These are phyloP conservation scores for Syrphus vitripennis DNA, from an alignment of 2,888 invertebrate species.

Conservation along the genomic window DNA sequence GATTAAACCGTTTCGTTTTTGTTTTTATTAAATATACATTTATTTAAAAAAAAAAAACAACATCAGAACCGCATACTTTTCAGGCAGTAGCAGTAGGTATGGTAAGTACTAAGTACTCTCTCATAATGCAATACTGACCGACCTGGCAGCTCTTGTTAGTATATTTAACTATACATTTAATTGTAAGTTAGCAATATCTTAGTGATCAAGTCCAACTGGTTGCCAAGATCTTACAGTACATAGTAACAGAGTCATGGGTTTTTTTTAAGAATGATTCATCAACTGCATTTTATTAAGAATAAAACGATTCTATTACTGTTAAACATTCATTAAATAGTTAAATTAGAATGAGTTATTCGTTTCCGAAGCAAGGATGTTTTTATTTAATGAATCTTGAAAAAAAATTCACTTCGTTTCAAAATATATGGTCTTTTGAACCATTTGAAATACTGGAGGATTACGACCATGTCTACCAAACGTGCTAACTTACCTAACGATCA, in stretches of 20 bases:
- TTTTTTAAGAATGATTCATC: constrained; percentile 51
- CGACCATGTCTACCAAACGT: too few species aligned
- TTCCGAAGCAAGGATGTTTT: too few species aligned
- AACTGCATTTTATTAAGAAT: constrained; percentile 36
- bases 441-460: too few species aligned
- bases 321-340: too few species aligned
- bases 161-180: constrained; percentile 28
- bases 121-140: neutral
- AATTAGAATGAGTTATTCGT: neutral
- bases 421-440: too few species aligned
- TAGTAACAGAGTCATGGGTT: neutral
- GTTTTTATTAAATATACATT: neutral
- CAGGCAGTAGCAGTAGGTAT: constrained; percentile 29
- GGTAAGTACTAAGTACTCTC: neutral
- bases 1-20: constrained; percentile 65
- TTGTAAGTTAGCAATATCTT: neutral
- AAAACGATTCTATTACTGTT: neutral
- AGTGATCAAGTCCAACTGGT: constrained; percentile 38
- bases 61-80: neutral
- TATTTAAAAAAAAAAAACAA: neutral
- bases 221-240: neutral
- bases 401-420: too few species aligned
- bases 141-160: constrained; percentile 23
- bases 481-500: neutral
- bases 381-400: too few species aligned